Conservation (phyloP, 1,140 invertebrate genomes). For the Potamilus streckersoni region DNA sequence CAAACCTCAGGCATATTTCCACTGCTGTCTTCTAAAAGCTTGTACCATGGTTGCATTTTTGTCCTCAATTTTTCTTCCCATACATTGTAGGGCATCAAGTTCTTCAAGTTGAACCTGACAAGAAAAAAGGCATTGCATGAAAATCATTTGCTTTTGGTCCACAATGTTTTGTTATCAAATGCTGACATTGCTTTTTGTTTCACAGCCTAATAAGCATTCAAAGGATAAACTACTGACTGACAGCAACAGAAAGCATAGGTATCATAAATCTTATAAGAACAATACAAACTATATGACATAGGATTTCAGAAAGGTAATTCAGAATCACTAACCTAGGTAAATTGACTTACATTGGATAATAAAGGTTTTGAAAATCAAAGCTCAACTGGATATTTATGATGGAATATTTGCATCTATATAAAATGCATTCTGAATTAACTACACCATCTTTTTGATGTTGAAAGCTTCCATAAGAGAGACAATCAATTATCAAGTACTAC, state of each 20-base stretch:
- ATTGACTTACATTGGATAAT: no score
- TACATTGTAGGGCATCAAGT: slow-evolving; percentile 74
- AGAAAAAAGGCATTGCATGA: slow-evolving; percentile 4
- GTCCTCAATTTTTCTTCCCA: slow-evolving; percentile 72
- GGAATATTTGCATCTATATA: no score
- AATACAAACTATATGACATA: background rate
- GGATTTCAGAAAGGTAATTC: background rate
- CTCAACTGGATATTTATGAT: no score
- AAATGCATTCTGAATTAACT: no score
- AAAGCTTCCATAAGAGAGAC: no score
- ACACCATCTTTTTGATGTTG: no score
- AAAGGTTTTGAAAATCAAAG: no score
- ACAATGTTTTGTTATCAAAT: background rate
- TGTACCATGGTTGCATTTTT: slow-evolving; percentile 72
- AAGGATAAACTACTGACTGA: background rate
- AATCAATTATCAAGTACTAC: no score
- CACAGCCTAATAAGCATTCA: background rate
- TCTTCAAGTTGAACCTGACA: slow-evolving; percentile 66
- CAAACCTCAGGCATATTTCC: no score
- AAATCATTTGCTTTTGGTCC: background rate
- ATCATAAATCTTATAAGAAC: background rate
- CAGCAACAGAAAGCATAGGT: background rate
- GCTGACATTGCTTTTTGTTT: background rate
- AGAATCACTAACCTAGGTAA: no score
- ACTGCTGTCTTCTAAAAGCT: slow-evolving; percentile 35